A percentile compares a stretch with the other conserved stretches of the same genome.
Conservation (phyloP, 2,113 vertebrate species). For the Hippotragus niger region DNA sequence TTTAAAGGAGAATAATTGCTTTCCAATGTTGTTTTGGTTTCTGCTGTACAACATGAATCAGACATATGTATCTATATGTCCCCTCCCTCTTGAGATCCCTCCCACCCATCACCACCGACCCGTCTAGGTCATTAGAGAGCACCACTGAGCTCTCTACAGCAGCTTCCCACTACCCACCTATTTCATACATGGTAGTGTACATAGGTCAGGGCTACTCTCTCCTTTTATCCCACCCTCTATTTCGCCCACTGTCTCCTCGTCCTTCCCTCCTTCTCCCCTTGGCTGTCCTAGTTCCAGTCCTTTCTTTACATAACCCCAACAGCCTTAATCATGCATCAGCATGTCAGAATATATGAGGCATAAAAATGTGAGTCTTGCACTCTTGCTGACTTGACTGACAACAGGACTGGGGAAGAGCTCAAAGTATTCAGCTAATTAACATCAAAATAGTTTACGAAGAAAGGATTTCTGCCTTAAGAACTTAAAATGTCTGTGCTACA, state of each 20-base stretch:
- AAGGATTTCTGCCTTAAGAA: not conserved
- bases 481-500: not conserved
- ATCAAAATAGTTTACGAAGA: not conserved
- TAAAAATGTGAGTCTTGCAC: not conserved
- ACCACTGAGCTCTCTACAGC: not conserved
- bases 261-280: not conserved
- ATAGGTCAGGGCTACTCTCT: not conserved
- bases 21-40: not conserved
- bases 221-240: not conserved
- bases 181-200: not conserved
- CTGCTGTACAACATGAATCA: not conserved
- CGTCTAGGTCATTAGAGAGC: not conserved
- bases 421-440: not conserved
- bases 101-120: not conserved
- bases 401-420: not conserved
- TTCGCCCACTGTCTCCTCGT: not conserved
- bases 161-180: not conserved
- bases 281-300: too few species aligned
- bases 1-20: not conserved
- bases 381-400: not conserved
- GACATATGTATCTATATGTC: not conserved
- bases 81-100: not conserved
- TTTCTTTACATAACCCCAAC: not conserved
- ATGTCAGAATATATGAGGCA: not conserved
- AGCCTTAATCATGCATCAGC: not conserved